Base-by-base conservation (phyloP, 2,113 vertebrate genomes). In the Varanus komodoensis region DNA sequence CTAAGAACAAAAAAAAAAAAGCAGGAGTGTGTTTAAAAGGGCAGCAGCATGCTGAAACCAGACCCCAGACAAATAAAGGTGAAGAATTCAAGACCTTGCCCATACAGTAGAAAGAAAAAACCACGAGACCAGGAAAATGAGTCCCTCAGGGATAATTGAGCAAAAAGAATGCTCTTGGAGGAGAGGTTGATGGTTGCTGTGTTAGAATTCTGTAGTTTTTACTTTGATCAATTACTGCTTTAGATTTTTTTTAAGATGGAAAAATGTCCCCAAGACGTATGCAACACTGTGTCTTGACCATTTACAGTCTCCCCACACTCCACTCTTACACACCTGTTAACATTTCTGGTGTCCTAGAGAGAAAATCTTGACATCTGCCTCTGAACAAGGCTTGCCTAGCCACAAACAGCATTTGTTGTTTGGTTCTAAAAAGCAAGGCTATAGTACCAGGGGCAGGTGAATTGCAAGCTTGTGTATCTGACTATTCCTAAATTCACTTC, bases 1-100 rank as follows among this genome's bases (percentile, higher is more conserved):
- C 99, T 99, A 92, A 8, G 54, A 94, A 94, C 6, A 71, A 94
- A 95, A 8, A 71, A 94, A 95, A 8, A 88, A 89, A 69, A 92
- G 88, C 74, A 92, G 29, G 3, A 86, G 50, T 23, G 21, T 17
- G 8, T 90, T 90, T 81, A 44, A n/a, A 68, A 75, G 8, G 64
- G 54, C 15, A 48, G 54, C n/a, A 83, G 34, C 38, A 75, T 73
- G 52, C 27, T 64, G n/a, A 61, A 57, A 83, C 11, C 38, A 82
- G 67, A 82, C 38, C n/a, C 50, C 67, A 57, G 4, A 1, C 50
- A 80, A 44, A 54, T 82, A 57, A 57, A 52, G 50, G 61, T 14
- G 74, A 74, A 81, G 44, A 61, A 89, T 52, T 52, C 32, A n/a
- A 87, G 75, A 48, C 48, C 79, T 71, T 82, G 50, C 52, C 50